Evolutionary conservation across 2,113 vertebrate genomes (phyloP).

Genomic region (Macrotus californicus): DNA sequence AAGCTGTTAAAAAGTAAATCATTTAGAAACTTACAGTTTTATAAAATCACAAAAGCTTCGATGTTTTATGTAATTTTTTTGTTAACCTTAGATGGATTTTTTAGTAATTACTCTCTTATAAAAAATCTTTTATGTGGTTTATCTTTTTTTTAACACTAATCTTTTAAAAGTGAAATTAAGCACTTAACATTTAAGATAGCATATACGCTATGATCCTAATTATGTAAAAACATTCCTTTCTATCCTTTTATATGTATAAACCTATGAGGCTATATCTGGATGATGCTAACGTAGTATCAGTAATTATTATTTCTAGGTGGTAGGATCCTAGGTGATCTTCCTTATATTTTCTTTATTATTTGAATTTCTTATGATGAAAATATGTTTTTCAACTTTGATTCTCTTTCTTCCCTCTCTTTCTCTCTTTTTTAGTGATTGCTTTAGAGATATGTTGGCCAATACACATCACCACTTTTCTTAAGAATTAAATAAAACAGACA

Average conservation of each 20-base stretch:
- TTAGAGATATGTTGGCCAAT: background rate
- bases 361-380: background rate
- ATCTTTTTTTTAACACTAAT: background rate
- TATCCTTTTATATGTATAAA: background rate
- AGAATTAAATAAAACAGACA: background rate
- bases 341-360: background rate
- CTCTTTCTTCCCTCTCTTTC: background rate
- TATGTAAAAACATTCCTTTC: conserved; percentile 9
- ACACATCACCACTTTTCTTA: background rate
- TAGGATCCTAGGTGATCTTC: background rate
- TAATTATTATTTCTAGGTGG: background rate
- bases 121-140: conserved; percentile 24
- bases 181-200: conserved; percentile 35
- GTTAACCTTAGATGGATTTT: conserved; percentile 15
- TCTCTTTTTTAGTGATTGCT: background rate
- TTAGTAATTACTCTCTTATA: conserved; percentile 34
- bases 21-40: background rate
- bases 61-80: conserved; percentile 1
- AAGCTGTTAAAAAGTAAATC: conserved; percentile 3
- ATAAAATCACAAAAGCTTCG: conserved; percentile 35
- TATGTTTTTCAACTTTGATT: background rate
- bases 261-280: background rate
- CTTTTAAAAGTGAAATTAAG: conserved; percentile 31
- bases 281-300: background rate
- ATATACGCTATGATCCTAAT: conserved; percentile 23